Evolutionary conservation across 1,140 invertebrate genomes (phyloP).

Genomic region (Lasaia peninsularis): DNA sequence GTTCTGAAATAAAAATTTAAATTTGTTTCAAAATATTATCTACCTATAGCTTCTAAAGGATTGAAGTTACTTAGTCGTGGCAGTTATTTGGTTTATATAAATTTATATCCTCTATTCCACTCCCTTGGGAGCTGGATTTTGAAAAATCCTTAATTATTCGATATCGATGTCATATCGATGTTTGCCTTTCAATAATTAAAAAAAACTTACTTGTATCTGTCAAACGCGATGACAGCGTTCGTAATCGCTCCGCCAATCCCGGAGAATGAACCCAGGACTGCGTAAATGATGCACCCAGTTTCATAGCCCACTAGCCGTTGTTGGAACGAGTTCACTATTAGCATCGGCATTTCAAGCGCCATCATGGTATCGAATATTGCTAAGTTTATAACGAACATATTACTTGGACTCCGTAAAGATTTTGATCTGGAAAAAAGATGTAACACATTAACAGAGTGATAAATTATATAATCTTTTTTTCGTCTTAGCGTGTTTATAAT

Average conservation of each 20-base stretch:
- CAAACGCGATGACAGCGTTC: constrained; percentile 86
- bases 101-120: no score
- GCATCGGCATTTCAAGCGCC: constrained; percentile 86
- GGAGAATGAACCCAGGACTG: constrained; percentile 81
- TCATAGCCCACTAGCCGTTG: constrained; percentile 83
- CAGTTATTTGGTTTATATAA: no score
- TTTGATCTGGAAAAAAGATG: constrained; percentile 79
- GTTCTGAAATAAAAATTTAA: constrained; percentile 78
- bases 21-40: no score
- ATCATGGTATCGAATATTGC: constrained; percentile 87
- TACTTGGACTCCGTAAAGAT: constrained; percentile 85
- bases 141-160: no score
- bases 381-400: constrained; percentile 88
- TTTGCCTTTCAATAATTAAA: neutral
- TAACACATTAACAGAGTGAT: no score
- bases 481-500: no score
- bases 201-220: constrained; percentile 82
- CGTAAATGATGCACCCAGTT: constrained; percentile 84
- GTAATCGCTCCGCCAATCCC: constrained; percentile 85
- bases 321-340: constrained; percentile 83
- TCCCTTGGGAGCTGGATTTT: no score
- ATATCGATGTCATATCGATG: no score
- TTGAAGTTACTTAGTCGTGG: no score
- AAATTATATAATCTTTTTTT: no score
- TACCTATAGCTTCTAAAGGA: no score